Conservation (phyloP, 2,888 invertebrate genomes). For the Epirrhoe alternata region DNA sequence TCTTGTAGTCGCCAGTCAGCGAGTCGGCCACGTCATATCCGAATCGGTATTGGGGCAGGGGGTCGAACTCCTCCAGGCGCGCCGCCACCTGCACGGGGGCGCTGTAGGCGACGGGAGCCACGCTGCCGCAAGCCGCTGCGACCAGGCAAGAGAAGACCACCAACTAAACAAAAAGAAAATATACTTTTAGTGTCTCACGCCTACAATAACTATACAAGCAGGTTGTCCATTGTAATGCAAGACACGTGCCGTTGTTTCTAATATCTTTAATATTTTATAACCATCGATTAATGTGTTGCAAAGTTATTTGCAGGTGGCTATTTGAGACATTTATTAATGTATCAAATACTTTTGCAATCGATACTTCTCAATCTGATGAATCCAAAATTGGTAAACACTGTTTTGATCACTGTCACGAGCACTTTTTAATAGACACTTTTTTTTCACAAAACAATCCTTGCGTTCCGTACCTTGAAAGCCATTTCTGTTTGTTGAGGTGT, state of each 20-base stretch:
- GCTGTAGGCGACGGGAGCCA: constrained; percentile 44
- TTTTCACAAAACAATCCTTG: constrained; percentile 49
- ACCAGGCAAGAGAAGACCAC: constrained; percentile 74
- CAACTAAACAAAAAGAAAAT: constrained; percentile 62
- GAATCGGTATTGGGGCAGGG: constrained; percentile 84
- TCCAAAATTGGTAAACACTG: constrained; percentile 21
- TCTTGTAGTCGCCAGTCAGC: constrained; percentile 78
- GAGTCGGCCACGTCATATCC: constrained; percentile 77
- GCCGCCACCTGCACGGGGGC: constrained; percentile 55
- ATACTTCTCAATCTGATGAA: constrained; percentile 7
- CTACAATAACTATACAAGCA: not conserved
- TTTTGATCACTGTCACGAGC: constrained; percentile 34
- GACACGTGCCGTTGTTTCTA: constrained; percentile 19
- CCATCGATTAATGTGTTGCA: constrained; percentile 11
- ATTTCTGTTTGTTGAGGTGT: constrained; percentile 69
- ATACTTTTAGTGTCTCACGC: not conserved
- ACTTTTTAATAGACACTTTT: constrained; percentile 45
- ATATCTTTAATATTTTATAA: constrained; percentile 22
- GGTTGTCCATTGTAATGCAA: constrained; percentile 22
- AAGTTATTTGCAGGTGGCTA: constrained; percentile 24
- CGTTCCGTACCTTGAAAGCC: constrained; percentile 78
- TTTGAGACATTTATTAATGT: constrained; percentile 13
- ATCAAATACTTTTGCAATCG: constrained; percentile 20
- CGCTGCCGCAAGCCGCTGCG: constrained; percentile 68
- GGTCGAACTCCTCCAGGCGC: constrained; percentile 78